Conservation (phyloP, 2,888 invertebrate species). For the Neelides folsomi region DNA sequence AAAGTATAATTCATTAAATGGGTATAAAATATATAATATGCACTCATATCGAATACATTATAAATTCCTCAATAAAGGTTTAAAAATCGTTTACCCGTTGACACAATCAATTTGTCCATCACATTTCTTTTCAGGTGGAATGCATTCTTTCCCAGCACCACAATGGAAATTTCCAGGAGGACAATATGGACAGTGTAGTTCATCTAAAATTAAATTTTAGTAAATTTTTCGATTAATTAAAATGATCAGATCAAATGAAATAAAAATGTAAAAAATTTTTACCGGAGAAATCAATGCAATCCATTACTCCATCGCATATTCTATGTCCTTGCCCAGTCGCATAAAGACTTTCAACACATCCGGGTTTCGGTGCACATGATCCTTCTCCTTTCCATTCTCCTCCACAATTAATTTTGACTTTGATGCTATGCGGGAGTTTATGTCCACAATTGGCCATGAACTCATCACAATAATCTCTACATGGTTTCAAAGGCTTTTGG, state of each 20-base stretch:
- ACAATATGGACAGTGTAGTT: conserved; percentile 64
- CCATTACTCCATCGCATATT: conserved; percentile 72
- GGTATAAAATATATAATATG: too few relatives aligned
- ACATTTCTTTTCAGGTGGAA: conserved; percentile 56
- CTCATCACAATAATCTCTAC: conserved; percentile 69
- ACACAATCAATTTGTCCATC: conserved; percentile 49
- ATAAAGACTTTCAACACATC: conserved; percentile 61
- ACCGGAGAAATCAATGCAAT: conserved; percentile 70
- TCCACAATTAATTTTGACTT: conserved; percentile 38
- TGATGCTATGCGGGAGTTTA: conserved; percentile 56
- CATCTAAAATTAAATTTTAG: conserved; percentile 36
- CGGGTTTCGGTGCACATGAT: conserved; percentile 63
- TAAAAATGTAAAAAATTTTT: conserved; percentile 5
- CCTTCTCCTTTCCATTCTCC: conserved; percentile 57
- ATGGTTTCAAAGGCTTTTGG: conserved; percentile 42
- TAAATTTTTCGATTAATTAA: neutral
- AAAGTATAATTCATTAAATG: too few relatives aligned
- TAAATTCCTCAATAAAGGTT: too few relatives aligned
- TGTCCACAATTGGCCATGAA: conserved; percentile 72
- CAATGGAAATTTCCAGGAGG: conserved; percentile 59
- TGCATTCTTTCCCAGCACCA: conserved; percentile 57
- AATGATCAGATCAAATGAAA: neutral
- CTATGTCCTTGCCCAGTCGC: conserved; percentile 59
- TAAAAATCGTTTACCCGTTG: conserved; percentile 26
- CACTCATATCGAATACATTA: too few relatives aligned